phyloP scores from a whole-genome alignment of 2,113 vertebrate genomes.

The Centropristis striata region DNA sequence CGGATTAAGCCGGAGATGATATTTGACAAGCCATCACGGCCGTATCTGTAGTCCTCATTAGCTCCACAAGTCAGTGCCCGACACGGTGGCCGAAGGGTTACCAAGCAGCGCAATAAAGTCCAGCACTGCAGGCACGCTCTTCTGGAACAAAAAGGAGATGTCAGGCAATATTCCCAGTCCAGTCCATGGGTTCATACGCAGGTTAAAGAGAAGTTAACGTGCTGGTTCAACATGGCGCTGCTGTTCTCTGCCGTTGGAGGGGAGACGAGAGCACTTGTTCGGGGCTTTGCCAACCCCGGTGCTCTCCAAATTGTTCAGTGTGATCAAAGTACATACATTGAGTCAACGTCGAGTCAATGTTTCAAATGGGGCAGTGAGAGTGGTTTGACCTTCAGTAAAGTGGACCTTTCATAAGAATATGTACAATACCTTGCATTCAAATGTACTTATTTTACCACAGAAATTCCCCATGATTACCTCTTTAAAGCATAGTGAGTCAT shows the following conservation, averaged over 20 bases:
- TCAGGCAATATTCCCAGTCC: slow-evolving; percentile 74
- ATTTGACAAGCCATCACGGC: slow-evolving; percentile 54
- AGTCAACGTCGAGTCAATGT: slow-evolving; percentile 53
- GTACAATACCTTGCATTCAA: slow-evolving; percentile 73
- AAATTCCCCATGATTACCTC: slow-evolving; percentile 37
- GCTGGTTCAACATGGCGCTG: slow-evolving; percentile 66
- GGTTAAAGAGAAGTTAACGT: slow-evolving; percentile 70
- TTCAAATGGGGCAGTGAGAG: slow-evolving; percentile 78
- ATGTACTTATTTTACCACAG: slow-evolving; percentile 50
- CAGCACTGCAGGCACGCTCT: slow-evolving; percentile 63
- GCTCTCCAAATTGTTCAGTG: slow-evolving; percentile 58
- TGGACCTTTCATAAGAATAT: slow-evolving; percentile 69
- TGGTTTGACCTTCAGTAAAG: slow-evolving; percentile 62
- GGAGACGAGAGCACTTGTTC: slow-evolving; percentile 31
- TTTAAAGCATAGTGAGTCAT: slow-evolving; percentile 65
- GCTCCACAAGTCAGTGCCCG: slow-evolving; percentile 48
- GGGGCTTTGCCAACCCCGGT: slow-evolving; percentile 40
- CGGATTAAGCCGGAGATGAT: slow-evolving; percentile 44
- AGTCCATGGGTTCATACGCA: slow-evolving; percentile 62
- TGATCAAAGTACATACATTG: slow-evolving; percentile 63
- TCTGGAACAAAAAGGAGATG: slow-evolving; percentile 40
- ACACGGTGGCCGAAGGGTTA: slow-evolving; percentile 55
- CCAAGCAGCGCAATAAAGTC: slow-evolving; percentile 64
- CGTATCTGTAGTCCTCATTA: slow-evolving; percentile 43
- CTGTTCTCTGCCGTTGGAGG: slow-evolving; percentile 41